A percentile compares a stretch with the other conserved stretches of the same genome.
These are phyloP conservation scores for Callorhinus ursinus DNA, from an alignment of 2,113 vertebrate species.

Conservation along the genomic window DNA sequence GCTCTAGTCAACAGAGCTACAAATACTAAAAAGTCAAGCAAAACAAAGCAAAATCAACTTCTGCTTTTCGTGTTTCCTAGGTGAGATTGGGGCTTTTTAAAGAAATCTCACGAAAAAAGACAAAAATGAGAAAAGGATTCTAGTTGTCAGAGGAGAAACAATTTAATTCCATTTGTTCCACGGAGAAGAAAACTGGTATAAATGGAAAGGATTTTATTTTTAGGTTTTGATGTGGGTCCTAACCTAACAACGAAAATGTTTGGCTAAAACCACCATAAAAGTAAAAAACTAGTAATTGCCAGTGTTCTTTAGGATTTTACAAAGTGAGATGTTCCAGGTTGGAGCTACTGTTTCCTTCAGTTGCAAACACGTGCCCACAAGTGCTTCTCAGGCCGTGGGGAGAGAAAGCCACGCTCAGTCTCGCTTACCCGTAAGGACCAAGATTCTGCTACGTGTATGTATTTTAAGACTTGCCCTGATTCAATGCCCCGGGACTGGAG, in stretches of 20 bases:
- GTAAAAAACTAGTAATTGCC: slow-evolving; percentile 60
- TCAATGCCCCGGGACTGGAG: slow-evolving; percentile 2
- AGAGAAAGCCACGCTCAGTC: background rate
- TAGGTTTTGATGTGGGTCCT: slow-evolving; percentile 60
- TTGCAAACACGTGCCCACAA: background rate
- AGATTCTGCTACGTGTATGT: background rate
- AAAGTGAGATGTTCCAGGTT: slow-evolving; percentile 2
- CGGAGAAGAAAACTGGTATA: slow-evolving; percentile 34
- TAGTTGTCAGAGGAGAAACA: background rate
- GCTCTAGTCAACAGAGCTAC: slow-evolving; percentile 33
- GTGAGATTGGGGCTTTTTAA: background rate
- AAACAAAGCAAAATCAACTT: background rate
- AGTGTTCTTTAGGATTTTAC: background rate
- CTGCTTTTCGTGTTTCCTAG: background rate
- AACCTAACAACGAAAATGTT: background rate
- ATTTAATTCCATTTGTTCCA: background rate
- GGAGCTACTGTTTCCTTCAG: background rate
- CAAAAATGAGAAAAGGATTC: background rate
- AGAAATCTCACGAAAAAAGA: slow-evolving; percentile 7
- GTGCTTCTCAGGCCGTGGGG: background rate
- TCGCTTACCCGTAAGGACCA: background rate
- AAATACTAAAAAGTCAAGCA: background rate
- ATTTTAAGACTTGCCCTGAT: background rate
- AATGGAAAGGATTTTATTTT: slow-evolving; percentile 73
- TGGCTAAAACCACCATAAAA: slow-evolving; percentile 73